phyloP scores from a whole-genome alignment of 1,140 invertebrate genomes.

The Trichogramma pretiosum region DNA sequence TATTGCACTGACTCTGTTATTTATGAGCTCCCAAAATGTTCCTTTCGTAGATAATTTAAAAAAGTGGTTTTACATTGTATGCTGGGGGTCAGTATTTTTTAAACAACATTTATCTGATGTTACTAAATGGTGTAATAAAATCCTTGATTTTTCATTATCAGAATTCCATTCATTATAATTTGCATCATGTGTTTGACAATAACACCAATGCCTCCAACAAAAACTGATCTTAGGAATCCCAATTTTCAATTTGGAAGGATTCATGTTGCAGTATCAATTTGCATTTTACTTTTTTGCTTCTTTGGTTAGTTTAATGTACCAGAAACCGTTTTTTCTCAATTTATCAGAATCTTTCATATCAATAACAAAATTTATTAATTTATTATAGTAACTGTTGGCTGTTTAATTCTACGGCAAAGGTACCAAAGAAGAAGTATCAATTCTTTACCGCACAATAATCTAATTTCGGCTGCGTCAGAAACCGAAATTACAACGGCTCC shows the following conservation, averaged over 20 bases:
- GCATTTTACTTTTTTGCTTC: conserved; percentile 58
- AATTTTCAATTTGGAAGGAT: conserved; percentile 71
- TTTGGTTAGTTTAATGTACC: conserved; percentile 50
- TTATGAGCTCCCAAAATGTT: conserved; percentile 71
- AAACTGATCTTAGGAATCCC: conserved; percentile 56
- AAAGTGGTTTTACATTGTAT: conserved; percentile 60
- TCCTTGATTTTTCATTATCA: conserved; percentile 26
- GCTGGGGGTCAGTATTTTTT: conserved; percentile 61
- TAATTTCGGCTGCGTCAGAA: conserved; percentile 29
- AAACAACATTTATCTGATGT: neutral
- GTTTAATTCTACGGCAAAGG: conserved; percentile 66
- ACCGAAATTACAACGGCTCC: conserved; percentile 27
- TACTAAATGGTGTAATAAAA: neutral
- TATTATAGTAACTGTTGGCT: conserved; percentile 58
- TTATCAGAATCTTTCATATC: neutral
- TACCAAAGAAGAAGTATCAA: conserved; percentile 44
- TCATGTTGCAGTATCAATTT: conserved; percentile 60
- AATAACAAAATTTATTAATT: conserved; percentile 8
- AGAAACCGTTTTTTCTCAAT: conserved; percentile 7
- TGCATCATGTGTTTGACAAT: conserved; percentile 29
- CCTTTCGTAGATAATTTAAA: conserved; percentile 69
- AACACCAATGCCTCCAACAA: conserved; percentile 22
- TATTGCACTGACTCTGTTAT: conserved; percentile 68
- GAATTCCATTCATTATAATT: conserved; percentile 46
- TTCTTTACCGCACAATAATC: conserved; percentile 29